Base-by-base conservation (phyloP, 2,797 vertebrate species). In the Aphelocoma californica region DNA sequence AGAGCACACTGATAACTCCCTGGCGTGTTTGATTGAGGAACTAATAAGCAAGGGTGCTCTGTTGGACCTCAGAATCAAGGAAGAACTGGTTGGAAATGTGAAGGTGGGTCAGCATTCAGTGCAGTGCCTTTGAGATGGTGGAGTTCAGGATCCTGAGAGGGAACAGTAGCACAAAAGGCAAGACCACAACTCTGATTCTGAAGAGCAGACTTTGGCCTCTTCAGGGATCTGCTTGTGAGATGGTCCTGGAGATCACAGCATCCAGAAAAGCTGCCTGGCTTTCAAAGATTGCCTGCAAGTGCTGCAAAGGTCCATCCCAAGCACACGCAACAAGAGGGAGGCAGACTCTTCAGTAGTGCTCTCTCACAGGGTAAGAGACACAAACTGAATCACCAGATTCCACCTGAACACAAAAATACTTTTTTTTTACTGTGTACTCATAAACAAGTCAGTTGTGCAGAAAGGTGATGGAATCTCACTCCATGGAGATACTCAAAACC, bases 1-100 rank as follows among this genome's bases (percentile, higher is more conserved):
- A 26, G 67, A 82, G n/a, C 18, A 10, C 25, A 3, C 23, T 57
- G 53, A 17, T 2, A 50, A 10, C 44, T 71, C 26, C 18, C 23
- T 26, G 25, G n/a, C 3, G 1, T 32, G 32, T 36, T 26, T 71
- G 44, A 66, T 74, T 0, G 0, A 54, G 40, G 44, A 66, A 24
- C 34, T 66, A 6, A 54, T 12, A 34, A 70, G 44, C 32, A 32
- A 66, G 20, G 12, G 25, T 51, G 47, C 29, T 84, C 4, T 65
- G 31, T 32, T 66, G 38, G 40, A 40, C 14, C 20, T 70, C 29
- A 26, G 5, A 90, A 74, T 84, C 6, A 29, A 74, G 56, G 44
- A 84, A n/a, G 19, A 79, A 18, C 23, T 69, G 42, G 18, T 19
- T 64, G 42, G 17, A 40, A 57, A 64, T 0, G 0, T 12, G 62